These are phyloP conservation scores for Chydorus sphaericus DNA, from an alignment of 2,888 invertebrate species.

Conservation along the genomic window DNA sequence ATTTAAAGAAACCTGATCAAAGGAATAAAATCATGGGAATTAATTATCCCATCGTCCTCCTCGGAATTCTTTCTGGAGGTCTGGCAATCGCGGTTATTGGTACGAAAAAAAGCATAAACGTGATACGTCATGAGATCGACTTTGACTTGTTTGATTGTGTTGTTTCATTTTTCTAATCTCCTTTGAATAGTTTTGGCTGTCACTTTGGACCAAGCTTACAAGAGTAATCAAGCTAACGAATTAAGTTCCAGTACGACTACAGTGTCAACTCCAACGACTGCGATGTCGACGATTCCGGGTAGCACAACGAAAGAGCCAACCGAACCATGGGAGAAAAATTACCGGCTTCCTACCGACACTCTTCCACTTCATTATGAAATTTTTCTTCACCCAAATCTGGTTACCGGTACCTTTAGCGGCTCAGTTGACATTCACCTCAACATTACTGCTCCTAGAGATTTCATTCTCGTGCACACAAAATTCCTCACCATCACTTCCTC, in stretches of 20 bases:
- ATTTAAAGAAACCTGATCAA: neutral
- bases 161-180: neutral
- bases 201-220: neutral
- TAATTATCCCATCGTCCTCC: neutral
- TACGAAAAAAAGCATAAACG: neutral
- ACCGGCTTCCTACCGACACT: conserved; percentile 43
- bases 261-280: neutral
- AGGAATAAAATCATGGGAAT: neutral
- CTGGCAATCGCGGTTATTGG: neutral
- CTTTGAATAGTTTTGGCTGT: neutral
- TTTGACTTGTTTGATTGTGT: neutral
- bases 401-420: conserved; percentile 41
- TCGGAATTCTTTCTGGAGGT: neutral
- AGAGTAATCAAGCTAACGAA: neutral
- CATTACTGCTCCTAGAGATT: conserved; percentile 25
- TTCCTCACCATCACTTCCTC: conserved; percentile 28
- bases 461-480: conserved; percentile 29
- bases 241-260: neutral
- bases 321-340: conserved; percentile 25
- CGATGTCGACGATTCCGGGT: neutral
- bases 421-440: conserved; percentile 30
- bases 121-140: neutral
- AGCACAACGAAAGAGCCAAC: neutral
- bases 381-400: conserved; percentile 46
- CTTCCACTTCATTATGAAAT: conserved; percentile 51